Evolutionary conservation across 2,113 vertebrate genomes (phyloP), one percentile per base, ranked within the genome.

Genomic region (Paradoxurus hermaphroditus): DNA sequence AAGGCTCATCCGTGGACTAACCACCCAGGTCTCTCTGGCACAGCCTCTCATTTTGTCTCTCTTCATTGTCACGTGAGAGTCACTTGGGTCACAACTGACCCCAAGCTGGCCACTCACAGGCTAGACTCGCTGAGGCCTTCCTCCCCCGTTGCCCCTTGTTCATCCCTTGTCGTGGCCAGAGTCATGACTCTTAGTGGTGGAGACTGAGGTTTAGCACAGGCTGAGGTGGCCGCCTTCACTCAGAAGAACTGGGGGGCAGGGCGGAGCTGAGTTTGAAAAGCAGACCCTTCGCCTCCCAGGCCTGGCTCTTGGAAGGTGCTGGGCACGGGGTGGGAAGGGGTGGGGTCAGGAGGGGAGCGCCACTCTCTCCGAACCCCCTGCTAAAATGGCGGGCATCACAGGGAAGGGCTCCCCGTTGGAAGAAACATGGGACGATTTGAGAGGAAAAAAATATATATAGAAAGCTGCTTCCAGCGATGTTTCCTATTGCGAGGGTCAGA

Each of bases 401-500:
- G 21, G 18, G 36, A 95, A 63, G 65, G 1, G 16, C 3, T 82
- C 56, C 46, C 34, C n/a, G 1, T 15, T 19, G 21, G 49, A 51
- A 73, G 79, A 87, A 90, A 79, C 6, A 4, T 0, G 18, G 25
- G n/a, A n/a, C 1, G 63, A 44, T 16, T 68, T 16, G 5, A 2
- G 12, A 18, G 14, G 1, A 3, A n/a, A 1, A 15, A 6, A 2
- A 3, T 56, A 73, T 15, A 9, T 41, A 44, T 4, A 34, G 44
- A 85, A 46, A 44, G 39, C 90, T 86, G 73, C 70, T 96, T 84
- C 49, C 34, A 51, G 78, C 39, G 39, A 67, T 27, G 56, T 53
- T 90, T 94, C 85, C 73, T 84, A 87, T 72, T 82, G 78, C 9
- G 44, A 84, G 21, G 49, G 68, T 83, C 86, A 91, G 63, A 68